phyloP scores from a whole-genome alignment of 2,888 invertebrate genomes.

The Podabrus alpinus region DNA sequence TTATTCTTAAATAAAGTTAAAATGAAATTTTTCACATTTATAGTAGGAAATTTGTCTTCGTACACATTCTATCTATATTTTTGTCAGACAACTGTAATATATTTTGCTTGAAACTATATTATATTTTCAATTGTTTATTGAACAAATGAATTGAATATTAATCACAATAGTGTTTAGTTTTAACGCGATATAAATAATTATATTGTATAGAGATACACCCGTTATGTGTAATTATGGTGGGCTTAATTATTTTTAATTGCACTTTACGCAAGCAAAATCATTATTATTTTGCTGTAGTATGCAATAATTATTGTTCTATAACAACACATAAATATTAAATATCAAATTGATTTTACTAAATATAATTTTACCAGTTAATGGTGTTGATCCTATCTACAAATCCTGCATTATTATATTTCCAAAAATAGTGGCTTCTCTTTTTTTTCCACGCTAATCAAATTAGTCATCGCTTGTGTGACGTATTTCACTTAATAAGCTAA shows the following conservation, averaged over 20 bases:
- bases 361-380: neutral
- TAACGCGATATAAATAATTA: slow-evolving; percentile 19
- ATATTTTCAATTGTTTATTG: slow-evolving; percentile 9
- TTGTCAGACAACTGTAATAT: slow-evolving; percentile 7
- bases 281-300: slow-evolving; percentile 11
- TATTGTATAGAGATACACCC: slow-evolving; percentile 22
- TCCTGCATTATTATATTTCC: no score
- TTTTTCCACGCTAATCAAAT: no score
- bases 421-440: neutral
- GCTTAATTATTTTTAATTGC: slow-evolving; percentile 22
- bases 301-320: slow-evolving; percentile 8
- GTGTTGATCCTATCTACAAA: neutral
- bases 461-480: no score
- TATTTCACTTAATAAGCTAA: no score
- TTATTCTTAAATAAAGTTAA: no score
- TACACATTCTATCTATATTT: neutral
- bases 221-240: slow-evolving; percentile 24
- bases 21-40: no score
- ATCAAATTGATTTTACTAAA: neutral
- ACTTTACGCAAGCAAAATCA: neutral
- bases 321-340: neutral
- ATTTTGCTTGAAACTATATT: slow-evolving; percentile 9
- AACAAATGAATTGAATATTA: slow-evolving; percentile 26
- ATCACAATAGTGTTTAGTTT: slow-evolving; percentile 22
- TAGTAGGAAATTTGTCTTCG: neutral